phyloP scores from a whole-genome alignment of 2,888 invertebrate species.

The Cheilosia vernalis region DNA sequence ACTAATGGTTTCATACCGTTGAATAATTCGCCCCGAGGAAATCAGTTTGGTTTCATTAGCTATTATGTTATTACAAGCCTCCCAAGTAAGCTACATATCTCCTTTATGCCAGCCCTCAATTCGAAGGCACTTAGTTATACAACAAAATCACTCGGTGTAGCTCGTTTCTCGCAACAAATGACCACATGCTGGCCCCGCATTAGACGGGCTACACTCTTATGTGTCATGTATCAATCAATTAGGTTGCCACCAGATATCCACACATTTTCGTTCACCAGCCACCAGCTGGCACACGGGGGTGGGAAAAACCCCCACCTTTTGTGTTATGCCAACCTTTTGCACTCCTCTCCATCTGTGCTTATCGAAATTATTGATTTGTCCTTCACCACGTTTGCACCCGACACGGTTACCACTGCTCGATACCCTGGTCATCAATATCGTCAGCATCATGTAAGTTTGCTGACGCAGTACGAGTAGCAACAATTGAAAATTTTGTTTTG shows the following conservation, averaged over 20 bases:
- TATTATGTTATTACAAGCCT: constrained; percentile 36
- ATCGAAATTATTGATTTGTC: constrained; percentile 64
- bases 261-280: constrained; percentile 35
- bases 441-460: constrained; percentile 64
- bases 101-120: not conserved
- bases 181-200: constrained; percentile 36
- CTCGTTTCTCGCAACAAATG: constrained; percentile 42
- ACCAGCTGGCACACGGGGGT: constrained; percentile 11
- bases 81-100: not conserved
- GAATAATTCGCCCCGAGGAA: not conserved
- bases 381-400: not conserved
- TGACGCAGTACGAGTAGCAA: constrained; percentile 74
- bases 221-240: constrained; percentile 71
- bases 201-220: constrained; percentile 38
- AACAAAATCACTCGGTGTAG: constrained; percentile 43
- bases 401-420: constrained; percentile 28
- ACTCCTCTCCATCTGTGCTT: constrained; percentile 43
- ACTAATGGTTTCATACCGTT: not conserved
- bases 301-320: constrained; percentile 6
- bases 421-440: constrained; percentile 65
- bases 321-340: constrained; percentile 21
- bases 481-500: constrained; percentile 69
- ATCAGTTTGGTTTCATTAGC: not conserved
- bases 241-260: constrained; percentile 59
- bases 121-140: constrained; percentile 49